phyloP scores from a whole-genome alignment of 2,888 invertebrate genomes.

The Pimpla rufipes region DNA sequence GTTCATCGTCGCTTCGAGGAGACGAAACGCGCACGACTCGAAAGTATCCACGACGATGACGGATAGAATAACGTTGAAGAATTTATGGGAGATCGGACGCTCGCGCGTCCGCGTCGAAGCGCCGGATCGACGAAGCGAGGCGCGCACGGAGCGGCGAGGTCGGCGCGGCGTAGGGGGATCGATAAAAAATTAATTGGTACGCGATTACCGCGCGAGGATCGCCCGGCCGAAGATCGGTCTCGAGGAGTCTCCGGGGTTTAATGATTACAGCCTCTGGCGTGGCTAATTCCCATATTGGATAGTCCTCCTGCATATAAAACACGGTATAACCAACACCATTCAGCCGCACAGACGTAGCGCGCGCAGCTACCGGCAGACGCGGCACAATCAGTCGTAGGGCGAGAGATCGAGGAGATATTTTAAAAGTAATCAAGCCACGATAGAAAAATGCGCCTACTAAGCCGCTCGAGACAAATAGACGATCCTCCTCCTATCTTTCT shows the following conservation, averaged over 20 bases:
- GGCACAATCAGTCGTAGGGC: conserved; percentile 43
- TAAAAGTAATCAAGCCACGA: conserved; percentile 51
- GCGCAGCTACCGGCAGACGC: conserved; percentile 23
- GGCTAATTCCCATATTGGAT: conserved; percentile 71
- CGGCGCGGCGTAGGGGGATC: conserved; percentile 34
- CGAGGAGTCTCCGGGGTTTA: conserved; percentile 56
- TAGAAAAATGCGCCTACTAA: conserved; percentile 40
- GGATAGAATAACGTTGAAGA: conserved; percentile 56
- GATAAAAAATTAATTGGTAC: conserved; percentile 82
- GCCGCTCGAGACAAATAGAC: conserved; percentile 16
- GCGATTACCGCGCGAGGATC: conserved; percentile 77
- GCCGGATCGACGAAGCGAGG: conserved; percentile 10
- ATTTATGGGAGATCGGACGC: conserved; percentile 42
- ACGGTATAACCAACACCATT: conserved; percentile 21
- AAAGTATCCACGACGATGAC: conserved; percentile 48
- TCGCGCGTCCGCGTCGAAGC: conserved; percentile 23
- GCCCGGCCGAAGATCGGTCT: conserved; percentile 56
- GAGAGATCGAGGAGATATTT: conserved; percentile 52
- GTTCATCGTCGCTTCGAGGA: conserved; percentile 28
- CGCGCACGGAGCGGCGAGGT: not conserved
- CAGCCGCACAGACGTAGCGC: conserved; percentile 29
- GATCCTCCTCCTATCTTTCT: too few relatives aligned
- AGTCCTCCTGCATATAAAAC: conserved; percentile 66
- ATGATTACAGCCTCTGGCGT: conserved; percentile 70
- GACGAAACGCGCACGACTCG: not conserved